These are phyloP conservation scores for Cygnus buccinator DNA, from an alignment of 2,113 vertebrate species.

Conservation along the genomic window DNA sequence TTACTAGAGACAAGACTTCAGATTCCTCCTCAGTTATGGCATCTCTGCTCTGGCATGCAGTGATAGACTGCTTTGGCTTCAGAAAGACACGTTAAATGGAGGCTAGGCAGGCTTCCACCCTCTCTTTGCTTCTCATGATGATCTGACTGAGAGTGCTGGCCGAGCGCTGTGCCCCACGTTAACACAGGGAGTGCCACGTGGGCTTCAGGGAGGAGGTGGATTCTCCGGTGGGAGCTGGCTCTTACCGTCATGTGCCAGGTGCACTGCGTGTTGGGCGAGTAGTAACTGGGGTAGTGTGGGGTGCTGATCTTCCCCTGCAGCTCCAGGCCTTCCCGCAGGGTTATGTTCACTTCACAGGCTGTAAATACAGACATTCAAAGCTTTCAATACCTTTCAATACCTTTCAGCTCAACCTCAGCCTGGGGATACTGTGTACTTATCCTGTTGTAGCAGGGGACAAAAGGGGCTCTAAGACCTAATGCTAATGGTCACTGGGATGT, in stretches of 20 bases:
- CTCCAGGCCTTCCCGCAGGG: slow-evolving; percentile 73
- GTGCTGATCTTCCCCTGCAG: slow-evolving; percentile 85
- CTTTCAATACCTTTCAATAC: neutral
- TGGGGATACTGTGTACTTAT: neutral
- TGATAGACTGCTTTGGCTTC: neutral
- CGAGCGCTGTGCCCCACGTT: fast-evolving
- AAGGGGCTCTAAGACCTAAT: neutral
- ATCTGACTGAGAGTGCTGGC: neutral
- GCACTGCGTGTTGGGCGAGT: slow-evolving; percentile 89
- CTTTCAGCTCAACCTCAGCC: neutral
- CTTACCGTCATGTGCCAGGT: slow-evolving; percentile 91
- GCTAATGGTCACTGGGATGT: neutral
- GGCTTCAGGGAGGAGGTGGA: neutral
- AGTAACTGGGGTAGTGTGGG: slow-evolving; percentile 93
- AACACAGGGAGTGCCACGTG: fast-evolving
- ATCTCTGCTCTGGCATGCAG: neutral
- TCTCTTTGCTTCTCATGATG: neutral
- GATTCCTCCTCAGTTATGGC: neutral
- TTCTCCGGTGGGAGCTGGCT: neutral
- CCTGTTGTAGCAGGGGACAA: neutral
- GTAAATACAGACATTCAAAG: slow-evolving; percentile 9
- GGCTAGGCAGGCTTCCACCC: neutral
- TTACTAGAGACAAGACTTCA: neutral
- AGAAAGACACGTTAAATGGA: neutral
- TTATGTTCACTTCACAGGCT: slow-evolving; percentile 84